A percentile compares a stretch with the other conserved stretches of the same genome.
Conservation (phyloP, 2,888 invertebrate genomes). For the Megastigmus dorsalis region DNA sequence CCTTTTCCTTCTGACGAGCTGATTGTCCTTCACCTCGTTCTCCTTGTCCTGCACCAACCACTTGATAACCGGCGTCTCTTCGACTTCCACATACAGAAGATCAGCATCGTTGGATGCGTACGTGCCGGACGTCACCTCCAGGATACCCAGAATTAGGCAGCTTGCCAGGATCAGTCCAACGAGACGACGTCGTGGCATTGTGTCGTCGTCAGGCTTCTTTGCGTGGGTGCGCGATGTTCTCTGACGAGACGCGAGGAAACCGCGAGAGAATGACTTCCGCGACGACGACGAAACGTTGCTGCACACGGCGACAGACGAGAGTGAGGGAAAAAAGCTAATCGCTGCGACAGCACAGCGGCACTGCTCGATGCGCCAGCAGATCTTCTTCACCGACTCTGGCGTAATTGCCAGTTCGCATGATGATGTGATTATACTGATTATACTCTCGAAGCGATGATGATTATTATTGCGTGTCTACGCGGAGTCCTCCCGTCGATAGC, state of each 20-base stretch:
- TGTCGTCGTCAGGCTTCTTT: not conserved
- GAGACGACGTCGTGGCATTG: not conserved
- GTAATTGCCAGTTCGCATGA: not conserved
- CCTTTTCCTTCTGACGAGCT: slow-evolving; percentile 22
- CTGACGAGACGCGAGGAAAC: too few species aligned
- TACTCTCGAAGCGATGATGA: too few species aligned
- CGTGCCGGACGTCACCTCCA: not conserved
- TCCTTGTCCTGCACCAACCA: slow-evolving; percentile 40
- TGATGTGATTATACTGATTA: too few species aligned
- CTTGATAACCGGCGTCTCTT: slow-evolving; percentile 37
- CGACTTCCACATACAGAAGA: slow-evolving; percentile 42
- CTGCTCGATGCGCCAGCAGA: not conserved
- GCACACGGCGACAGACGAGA: not conserved
- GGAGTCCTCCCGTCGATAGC: not conserved
- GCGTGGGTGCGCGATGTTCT: too few species aligned
- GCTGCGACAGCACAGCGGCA: too few species aligned
- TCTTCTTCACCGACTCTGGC: not conserved
- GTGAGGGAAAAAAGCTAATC: too few species aligned
- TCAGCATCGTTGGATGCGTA: slow-evolving; percentile 39
- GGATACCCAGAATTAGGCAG: not conserved
- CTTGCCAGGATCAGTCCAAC: not conserved
- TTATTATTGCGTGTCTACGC: not conserved
- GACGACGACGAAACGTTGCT: not conserved
- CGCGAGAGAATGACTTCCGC: too few species aligned
- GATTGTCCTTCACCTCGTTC: slow-evolving; percentile 14